Evolutionary conservation across 2,113 vertebrate species (phyloP), one percentile per base, ranked within the genome.

Genomic region (Camelus dromedarius): DNA sequence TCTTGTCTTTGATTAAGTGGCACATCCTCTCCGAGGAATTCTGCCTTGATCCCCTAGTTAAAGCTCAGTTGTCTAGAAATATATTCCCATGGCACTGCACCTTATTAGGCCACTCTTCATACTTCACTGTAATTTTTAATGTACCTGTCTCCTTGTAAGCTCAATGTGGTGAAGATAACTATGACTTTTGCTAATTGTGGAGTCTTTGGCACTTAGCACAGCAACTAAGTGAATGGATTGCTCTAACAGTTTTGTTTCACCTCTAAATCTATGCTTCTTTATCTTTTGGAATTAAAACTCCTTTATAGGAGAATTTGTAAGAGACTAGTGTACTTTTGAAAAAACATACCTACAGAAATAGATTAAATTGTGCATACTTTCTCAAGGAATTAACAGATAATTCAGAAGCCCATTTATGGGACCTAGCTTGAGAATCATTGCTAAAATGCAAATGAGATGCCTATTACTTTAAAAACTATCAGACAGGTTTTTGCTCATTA

Each of bases 201-300:
- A 50, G 12, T 86, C 54, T 87, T 86, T 81, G 85, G 73, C 82
- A 48, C 13, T 15, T 38, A 87, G 70, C 32, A 76, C 54, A 83
- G 11, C 38, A 87, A 19, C 64, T 72, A 70, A 84, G n/a, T 64
- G 28, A 94, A n/a, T 52, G 42, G 19, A 38, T 56, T 91, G 4
- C 52, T 69, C 26, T 82, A 15, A 30, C 26, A 52, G 18, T 79
- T 91, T 72, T 60, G 12, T 46, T 96, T 96, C 42, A 95, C 38
- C 66, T 95, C 35, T 90, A 42, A 85, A 62, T 82, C 54, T 94
- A 50, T 81, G 60, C 46, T 73, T 80, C 73, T 64, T 95, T 28
- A 64, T 73, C 62, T 96, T 80, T 95, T 62, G 66, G 42, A 38
- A 72, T 95, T 89, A 79, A 69, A 96, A 95, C 15, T 85, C 12